phyloP scores from a whole-genome alignment of 1,140 invertebrate genomes.

The Globodera ellingtonae region DNA sequence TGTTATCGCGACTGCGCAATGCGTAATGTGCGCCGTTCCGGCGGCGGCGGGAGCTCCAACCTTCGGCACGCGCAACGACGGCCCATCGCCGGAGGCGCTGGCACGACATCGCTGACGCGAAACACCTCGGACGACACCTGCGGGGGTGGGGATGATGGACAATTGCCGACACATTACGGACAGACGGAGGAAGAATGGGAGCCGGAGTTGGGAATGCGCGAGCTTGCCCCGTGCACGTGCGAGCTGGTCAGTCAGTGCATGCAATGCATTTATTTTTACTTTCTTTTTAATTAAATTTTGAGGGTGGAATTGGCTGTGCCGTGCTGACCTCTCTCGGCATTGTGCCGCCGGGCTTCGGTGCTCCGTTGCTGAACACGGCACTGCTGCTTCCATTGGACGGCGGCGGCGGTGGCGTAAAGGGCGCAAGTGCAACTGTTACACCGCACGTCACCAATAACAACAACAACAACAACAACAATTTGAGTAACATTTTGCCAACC shows the following conservation, averaged over 20 bases:
- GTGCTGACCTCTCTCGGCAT: conserved; percentile 14
- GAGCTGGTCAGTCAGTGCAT: conserved; percentile 25
- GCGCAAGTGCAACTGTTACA: not conserved
- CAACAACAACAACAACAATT: not conserved
- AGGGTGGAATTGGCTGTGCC: conserved; percentile 27
- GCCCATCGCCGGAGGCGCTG: not conserved
- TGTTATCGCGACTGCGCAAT: conserved; percentile 45
- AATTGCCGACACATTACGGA: not conserved
- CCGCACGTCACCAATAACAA: not conserved
- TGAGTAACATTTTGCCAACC: not conserved
- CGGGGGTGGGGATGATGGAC: not conserved
- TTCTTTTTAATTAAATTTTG: not conserved
- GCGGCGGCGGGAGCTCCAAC: conserved; percentile 13
- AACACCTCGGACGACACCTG: not conserved
- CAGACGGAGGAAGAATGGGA: conserved; percentile 5
- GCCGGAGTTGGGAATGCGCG: not conserved
- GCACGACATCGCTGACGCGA: not conserved
- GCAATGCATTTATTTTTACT: not conserved
- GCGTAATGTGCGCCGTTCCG: conserved; percentile 27
- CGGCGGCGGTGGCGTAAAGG: no score
- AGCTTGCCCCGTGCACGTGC: conserved; percentile 33
- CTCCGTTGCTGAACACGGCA: not conserved
- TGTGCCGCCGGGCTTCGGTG: not conserved
- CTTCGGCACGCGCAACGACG: conserved; percentile 13
- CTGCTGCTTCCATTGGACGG: conserved; percentile 5